Evolutionary conservation across 2,888 invertebrate genomes (phyloP).

Genomic region (Pinctada fucata): DNA sequence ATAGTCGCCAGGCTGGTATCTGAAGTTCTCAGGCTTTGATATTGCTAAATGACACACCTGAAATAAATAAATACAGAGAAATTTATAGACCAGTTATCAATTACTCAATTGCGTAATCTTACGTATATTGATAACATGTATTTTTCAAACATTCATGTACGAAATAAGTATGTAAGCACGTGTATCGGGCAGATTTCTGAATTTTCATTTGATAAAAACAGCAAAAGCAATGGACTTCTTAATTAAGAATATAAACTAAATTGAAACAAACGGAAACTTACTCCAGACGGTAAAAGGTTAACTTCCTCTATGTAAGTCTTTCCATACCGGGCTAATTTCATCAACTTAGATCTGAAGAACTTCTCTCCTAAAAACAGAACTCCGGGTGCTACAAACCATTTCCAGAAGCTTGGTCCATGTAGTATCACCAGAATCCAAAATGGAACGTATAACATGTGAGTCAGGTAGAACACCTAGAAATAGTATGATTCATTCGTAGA

Average conservation of each 20-base stretch:
- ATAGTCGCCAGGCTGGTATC: conserved; percentile 95
- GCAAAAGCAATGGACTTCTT: too few relatives aligned
- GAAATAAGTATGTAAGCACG: too few relatives aligned
- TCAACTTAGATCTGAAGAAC: conserved; percentile 74
- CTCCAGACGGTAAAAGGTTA: conserved; percentile 90
- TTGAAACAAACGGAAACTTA: too few relatives aligned
- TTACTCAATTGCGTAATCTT: neutral
- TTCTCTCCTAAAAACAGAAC: conserved; percentile 88
- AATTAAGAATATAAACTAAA: too few relatives aligned
- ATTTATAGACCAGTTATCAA: neutral
- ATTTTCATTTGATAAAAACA: too few relatives aligned
- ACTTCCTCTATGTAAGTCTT: conserved; percentile 94
- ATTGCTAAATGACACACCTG: conserved; percentile 90
- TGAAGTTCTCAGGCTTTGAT: conserved; percentile 89
- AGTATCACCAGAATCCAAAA: conserved; percentile 91
- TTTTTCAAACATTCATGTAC: too few relatives aligned
- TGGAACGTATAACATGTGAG: conserved; percentile 89
- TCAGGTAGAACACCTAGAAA: conserved; percentile 92
- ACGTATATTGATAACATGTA: too few relatives aligned
- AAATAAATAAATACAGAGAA: conserved; percentile 86
- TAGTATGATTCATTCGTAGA: conserved; percentile 84
- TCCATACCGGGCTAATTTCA: conserved; percentile 78
- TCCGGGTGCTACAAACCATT: conserved; percentile 93
- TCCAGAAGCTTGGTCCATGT: conserved; percentile 96
- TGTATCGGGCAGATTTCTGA: too few relatives aligned